phyloP scores from a whole-genome alignment of 2,113 vertebrate genomes.

The Thalassarche chlororhynchos region DNA sequence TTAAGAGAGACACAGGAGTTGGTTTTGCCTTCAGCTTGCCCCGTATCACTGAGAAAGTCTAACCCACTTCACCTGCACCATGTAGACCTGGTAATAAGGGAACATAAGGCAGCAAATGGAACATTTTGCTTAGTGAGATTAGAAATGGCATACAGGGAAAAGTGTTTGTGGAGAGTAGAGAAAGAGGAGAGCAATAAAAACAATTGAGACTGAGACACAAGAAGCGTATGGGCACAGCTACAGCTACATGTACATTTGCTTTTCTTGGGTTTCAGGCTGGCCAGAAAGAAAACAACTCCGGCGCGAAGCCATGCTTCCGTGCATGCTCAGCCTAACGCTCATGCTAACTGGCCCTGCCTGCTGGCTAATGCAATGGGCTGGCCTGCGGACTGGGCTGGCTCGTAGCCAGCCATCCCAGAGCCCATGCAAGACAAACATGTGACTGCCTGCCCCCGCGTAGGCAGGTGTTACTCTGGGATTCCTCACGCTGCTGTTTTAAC shows the following conservation, averaged over 20 bases:
- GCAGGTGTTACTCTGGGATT: neutral
- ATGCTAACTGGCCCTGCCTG: neutral
- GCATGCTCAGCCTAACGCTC: neutral
- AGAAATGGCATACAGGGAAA: neutral
- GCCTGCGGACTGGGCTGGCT: neutral
- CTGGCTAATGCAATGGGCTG: neutral
- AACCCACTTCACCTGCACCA: neutral
- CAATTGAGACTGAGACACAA: neutral
- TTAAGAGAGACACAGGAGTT: neutral
- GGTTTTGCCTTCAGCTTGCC: neutral
- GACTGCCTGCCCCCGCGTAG: neutral
- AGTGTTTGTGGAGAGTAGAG: neutral
- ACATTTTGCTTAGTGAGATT: neutral
- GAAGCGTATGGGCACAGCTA: neutral
- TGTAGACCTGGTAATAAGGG: neutral
- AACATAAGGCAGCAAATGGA: neutral
- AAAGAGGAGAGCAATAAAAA: neutral
- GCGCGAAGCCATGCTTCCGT: neutral
- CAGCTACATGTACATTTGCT: neutral
- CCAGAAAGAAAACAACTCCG: neutral
- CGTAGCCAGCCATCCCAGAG: neutral
- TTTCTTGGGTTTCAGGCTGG: neutral
- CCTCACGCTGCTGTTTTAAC: neutral
- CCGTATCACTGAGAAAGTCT: neutral
- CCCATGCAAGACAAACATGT: accelerated